Conservation (phyloP, 2,797 vertebrate genomes). For the Enteromius anoplus region DNA sequence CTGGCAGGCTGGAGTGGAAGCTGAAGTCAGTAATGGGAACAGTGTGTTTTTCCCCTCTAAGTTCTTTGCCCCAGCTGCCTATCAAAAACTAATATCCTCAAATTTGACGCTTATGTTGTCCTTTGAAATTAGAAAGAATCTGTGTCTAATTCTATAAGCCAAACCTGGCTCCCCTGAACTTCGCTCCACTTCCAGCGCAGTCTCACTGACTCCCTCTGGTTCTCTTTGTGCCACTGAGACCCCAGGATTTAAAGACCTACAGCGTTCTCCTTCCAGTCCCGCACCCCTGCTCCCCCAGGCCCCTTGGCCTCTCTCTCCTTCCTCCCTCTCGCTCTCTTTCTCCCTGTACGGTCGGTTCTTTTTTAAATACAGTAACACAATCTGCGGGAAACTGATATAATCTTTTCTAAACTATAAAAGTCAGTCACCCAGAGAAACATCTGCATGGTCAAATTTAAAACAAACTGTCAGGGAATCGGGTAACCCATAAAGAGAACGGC, state of each 20-base stretch:
- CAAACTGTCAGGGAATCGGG: slow-evolving; percentile 94
- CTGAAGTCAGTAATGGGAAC: slow-evolving; percentile 72
- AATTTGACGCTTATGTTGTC: slow-evolving; percentile 87
- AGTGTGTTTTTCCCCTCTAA: slow-evolving; percentile 70
- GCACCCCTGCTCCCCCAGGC: slow-evolving; percentile 29
- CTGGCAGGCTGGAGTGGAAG: slow-evolving; percentile 47
- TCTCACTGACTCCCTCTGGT: slow-evolving; percentile 27
- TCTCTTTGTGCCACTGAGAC: slow-evolving; percentile 65
- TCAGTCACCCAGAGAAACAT: slow-evolving; percentile 98
- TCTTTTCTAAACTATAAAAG: slow-evolving; percentile 99
- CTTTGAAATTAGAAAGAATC: slow-evolving; percentile 89
- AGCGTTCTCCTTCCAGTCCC: slow-evolving; percentile 50
- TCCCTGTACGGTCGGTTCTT: slow-evolving; percentile 61
- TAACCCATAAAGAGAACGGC: slow-evolving; percentile 76
- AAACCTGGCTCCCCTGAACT: slow-evolving; percentile 81
- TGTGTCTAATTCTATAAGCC: slow-evolving; percentile 88
- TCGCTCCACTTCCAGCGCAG: slow-evolving; percentile 67
- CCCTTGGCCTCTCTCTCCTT: slow-evolving; percentile 53
- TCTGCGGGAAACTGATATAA: slow-evolving; percentile 98
- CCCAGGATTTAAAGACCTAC: slow-evolving; percentile 84
- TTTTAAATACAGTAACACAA: slow-evolving; percentile 98
- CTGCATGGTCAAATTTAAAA: slow-evolving; percentile 97
- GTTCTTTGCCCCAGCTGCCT: slow-evolving; percentile 73
- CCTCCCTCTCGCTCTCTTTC: slow-evolving; percentile 41
- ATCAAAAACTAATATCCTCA: slow-evolving; percentile 86